Base-by-base conservation (phyloP, 2,888 invertebrate species). In the Carabus problematicus region DNA sequence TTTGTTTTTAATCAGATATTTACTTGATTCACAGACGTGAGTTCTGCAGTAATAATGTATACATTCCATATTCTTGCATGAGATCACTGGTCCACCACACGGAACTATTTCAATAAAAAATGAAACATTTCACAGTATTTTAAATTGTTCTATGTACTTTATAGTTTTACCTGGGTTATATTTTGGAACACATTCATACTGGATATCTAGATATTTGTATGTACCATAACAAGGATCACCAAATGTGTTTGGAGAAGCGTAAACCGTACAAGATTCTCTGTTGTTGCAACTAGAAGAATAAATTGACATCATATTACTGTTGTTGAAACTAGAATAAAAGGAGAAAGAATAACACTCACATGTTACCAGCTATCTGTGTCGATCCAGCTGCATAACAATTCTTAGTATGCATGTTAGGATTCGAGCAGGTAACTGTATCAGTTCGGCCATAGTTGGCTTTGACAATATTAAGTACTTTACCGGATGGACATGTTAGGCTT, bases 381-480 rank as follows among this genome's bases (percentile, higher is more conserved):
- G 58, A 29, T 18, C 14, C 42, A n/a, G 16, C 40, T 2, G 66
- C 47, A 8, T 47, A 47, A 8, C 66, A 66, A 40, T 66, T 39
- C 3, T 49, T 47, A 11, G 29, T 19, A n/a, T 40, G 19, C 2
- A 66, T 11, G 2, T 47, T 14, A 8, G 58, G 58, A 59, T 49
- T 29, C 14, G 66, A 40, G 49, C 66, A 66, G 29, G 66, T 59
- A 29, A 49, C 18, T 14, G 41, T 19, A 11, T 16, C 41, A 11
- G 58, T 66, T 49, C 66, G 29, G 7, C 66, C 66, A 59, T 66
- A 66, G 41, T 66, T 66, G 29, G 59, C 66, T n/a, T 66, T 59
- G 8, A 66, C 47, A 40, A 66, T 59, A 14, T 59, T 58, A 47
- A 66, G 58, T 40, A 59, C 16, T 18, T 59, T 39, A 11, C 66